Evolutionary conservation across 2,113 vertebrate species (phyloP).

Genomic region (Megaptera novaeangliae): DNA sequence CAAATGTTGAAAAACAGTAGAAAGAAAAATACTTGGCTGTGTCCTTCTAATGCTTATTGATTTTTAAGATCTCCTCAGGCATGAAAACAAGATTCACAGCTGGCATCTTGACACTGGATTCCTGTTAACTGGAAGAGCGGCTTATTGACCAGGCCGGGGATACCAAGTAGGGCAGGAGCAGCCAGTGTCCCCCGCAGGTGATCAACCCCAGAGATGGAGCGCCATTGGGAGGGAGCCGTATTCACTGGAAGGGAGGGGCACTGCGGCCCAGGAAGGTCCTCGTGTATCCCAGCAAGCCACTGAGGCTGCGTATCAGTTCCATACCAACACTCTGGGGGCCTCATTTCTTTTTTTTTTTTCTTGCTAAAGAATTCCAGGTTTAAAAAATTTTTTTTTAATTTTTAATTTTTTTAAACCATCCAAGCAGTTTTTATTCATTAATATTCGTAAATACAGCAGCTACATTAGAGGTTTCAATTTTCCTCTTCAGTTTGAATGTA

Average conservation of each 20-base stretch:
- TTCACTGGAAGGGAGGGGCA: not conserved
- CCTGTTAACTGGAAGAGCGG: slow-evolving; percentile 2
- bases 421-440: slow-evolving; percentile 99
- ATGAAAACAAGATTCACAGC: slow-evolving; percentile 39
- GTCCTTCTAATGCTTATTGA: slow-evolving; percentile 47
- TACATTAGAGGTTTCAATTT: not conserved
- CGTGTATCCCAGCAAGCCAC: not conserved
- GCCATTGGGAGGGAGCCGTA: rapidly evolving
- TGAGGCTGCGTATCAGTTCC: not conserved
- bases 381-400: not conserved
- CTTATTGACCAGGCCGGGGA: not conserved
- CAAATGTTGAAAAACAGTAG: slow-evolving; percentile 51
- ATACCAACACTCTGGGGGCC: not conserved
- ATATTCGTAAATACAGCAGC: slow-evolving; percentile 97
- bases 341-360: not conserved
- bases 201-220: not conserved
- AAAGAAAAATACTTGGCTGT: slow-evolving; percentile 26
- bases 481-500: not conserved
- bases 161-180: not conserved
- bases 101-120: not conserved
- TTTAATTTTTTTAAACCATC: slow-evolving; percentile 87
- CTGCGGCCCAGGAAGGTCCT: not conserved
- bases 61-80: slow-evolving; percentile 46
- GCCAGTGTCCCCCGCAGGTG: not conserved
- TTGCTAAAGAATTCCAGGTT: not conserved